These are phyloP conservation scores for Dynastes tityus DNA, from an alignment of 2,888 invertebrate genomes.

Conservation along the genomic window DNA sequence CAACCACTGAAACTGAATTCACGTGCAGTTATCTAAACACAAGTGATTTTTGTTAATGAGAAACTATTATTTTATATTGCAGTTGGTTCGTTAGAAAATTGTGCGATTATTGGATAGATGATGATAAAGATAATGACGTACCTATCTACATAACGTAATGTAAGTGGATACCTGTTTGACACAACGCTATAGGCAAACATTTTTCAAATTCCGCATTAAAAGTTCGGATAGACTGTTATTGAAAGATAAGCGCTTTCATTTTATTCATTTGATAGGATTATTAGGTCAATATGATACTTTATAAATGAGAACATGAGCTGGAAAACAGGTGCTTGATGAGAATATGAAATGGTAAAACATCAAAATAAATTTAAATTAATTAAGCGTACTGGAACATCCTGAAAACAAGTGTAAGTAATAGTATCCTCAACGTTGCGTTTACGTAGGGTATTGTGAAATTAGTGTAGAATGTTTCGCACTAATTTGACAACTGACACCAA, in stretches of 20 bases:
- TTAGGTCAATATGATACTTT: constrained; percentile 17
- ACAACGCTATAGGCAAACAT: neutral
- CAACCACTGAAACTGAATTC: neutral
- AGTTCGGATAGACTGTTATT: neutral
- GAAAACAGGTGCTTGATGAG: too few species aligned
- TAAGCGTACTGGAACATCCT: too few species aligned
- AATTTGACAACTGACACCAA: too few species aligned
- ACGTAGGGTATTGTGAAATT: too few species aligned
- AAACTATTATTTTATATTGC: constrained; percentile 26
- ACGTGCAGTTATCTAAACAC: neutral
- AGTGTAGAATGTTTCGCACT: too few species aligned
- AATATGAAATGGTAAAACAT: too few species aligned
- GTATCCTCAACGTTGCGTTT: too few species aligned
- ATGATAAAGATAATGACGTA: constrained; percentile 29
- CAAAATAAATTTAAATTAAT: too few species aligned
- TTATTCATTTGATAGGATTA: constrained; percentile 5
- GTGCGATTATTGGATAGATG: constrained; percentile 24
- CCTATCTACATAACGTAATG: constrained; percentile 3
- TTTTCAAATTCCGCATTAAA: neutral
- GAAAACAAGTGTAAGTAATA: too few species aligned
- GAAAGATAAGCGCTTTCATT: constrained; percentile 15
- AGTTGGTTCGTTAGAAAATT: constrained; percentile 4
- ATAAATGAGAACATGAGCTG: neutral
- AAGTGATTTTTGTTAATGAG: constrained; percentile 25
- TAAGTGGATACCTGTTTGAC: neutral